Base-by-base conservation (phyloP, 2,113 vertebrate genomes). In the Tympanuchus pallidicinctus region DNA sequence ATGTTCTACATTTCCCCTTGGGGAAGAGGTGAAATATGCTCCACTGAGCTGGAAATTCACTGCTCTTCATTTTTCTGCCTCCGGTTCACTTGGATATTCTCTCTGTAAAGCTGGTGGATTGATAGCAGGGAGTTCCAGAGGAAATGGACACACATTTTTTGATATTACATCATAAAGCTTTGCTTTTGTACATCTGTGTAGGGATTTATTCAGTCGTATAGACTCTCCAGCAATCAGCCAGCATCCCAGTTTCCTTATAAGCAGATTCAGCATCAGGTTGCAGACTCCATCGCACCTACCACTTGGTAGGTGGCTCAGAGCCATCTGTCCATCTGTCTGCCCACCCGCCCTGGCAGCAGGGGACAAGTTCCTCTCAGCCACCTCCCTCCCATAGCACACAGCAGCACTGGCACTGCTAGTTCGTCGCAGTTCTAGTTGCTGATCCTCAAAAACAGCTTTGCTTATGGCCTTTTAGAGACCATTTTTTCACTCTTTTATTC, bases 1-100 rank as follows among this genome's bases (percentile, higher is more conserved):
- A 73, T 88, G 80, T 96, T 93, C 63, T 77, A 86, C 75, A 92
- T 80, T 95, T 82, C 78, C 81, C 82, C 87, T 94, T 89, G 61
- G 69, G 75, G 32, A 83, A 81, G 66, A 80, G 52, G 43, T 80
- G 59, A 87, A 93, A 70, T 60, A 69, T 36, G 92, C 92, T 96
- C 48, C 82, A 78, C 40, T 94, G 90, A 95, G 82, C 86, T 0
- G 0, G 81, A 91, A 96, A 93, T 48, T 72, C 57, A 36, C 40
- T 32, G 57, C 38, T 94, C 57, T 75, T 90, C 28, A 67, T 67
- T 93, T 32, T 91, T 94, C 69, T 93, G 86, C 72, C 91, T 92
- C 50, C 25, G 60, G 75, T 88, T 87, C 71, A 59, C 50, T 72
- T 71, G 40, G 70, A 82, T 75, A 80, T 73, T 74, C 60, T 61